These are phyloP conservation scores for Atlantisia rogersi DNA, from an alignment of 2,113 vertebrate genomes.

Conservation along the genomic window DNA sequence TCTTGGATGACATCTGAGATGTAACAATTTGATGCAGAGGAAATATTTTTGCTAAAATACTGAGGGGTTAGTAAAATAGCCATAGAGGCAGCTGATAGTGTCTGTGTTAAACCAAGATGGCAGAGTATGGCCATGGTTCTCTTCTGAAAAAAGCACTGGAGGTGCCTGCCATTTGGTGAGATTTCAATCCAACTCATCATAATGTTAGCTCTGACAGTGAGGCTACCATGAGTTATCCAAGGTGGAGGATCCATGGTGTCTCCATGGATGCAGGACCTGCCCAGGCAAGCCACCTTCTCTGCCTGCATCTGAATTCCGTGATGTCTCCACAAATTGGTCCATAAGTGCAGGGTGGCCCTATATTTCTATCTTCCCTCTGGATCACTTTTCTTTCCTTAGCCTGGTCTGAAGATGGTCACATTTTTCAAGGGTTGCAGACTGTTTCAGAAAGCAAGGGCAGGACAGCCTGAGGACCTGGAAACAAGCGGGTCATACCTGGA, in stretches of 20 bases:
- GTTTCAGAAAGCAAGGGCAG: neutral
- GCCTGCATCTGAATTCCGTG: accelerated
- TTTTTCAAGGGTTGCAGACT: neutral
- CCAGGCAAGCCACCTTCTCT: neutral
- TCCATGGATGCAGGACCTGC: neutral
- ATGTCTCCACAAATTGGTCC: neutral
- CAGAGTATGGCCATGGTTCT: neutral
- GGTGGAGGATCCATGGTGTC: neutral
- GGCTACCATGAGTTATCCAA: neutral
- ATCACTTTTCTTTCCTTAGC: neutral
- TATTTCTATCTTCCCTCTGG: neutral
- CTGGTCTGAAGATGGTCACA: too few relatives aligned
- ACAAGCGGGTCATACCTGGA: neutral
- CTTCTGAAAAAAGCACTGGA: neutral
- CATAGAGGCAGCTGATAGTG: neutral
- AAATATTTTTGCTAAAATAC: neutral
- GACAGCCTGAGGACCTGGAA: neutral
- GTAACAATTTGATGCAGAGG: neutral
- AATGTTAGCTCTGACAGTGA: neutral
- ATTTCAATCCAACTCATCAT: neutral
- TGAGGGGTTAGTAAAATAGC: neutral
- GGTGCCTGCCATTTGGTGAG: neutral
- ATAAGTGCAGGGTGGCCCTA: neutral
- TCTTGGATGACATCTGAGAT: neutral
- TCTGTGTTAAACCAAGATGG: neutral